Evolutionary conservation across 2,797 vertebrate species (phyloP), one percentile per base, ranked within the genome.

Genomic region (Sciurus vulgaris): DNA sequence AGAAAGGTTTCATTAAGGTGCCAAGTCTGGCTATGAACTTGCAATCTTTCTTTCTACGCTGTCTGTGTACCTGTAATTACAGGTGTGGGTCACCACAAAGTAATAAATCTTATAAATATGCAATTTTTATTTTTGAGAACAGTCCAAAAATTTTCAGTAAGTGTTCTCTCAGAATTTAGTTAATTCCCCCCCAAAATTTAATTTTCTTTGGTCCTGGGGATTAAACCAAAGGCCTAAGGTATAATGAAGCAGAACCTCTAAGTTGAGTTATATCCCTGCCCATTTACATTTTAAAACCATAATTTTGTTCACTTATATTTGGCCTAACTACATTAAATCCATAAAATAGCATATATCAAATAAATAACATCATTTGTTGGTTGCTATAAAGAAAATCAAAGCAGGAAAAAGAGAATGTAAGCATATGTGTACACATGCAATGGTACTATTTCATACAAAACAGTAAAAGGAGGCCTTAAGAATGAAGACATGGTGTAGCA

Each of bases 111-210:
- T 94, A 51, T 67, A 79, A 38, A 7, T 49, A 81, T 38, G 38
- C 1, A 69, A 72, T 82, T 94, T 87, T 72, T 85, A 89, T 73
- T 94, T 95, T 93, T 38, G 15, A 91, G 30, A 67, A 78, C 0
- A 83, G 15, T 11, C 12, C 18, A 61, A 63, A 94, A 72, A 74
- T 78, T 91, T 76, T 51, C 24, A 89, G 61, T 30, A 69, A 84
- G 15, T 11, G 56, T 3, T 72, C 84, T 18, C 24, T 35, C 47
- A 91, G 49, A 89, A 93, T 44, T 73, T 82, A 96, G 38, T 5
- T 63, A 33, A 81, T 92, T 89, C 13, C n/a, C 61, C 61, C 11
- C 6, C 33, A 76, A 24, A 87, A 79, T 12, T 22, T 47, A 83
- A n/a, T 89, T 79, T 69, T 51, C 35, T 35, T 69, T 44, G 38